Evolutionary conservation across 2,888 invertebrate genomes (phyloP), one percentile per base, ranked within the genome.

Genomic region (Drosophila quinaria): DNA sequence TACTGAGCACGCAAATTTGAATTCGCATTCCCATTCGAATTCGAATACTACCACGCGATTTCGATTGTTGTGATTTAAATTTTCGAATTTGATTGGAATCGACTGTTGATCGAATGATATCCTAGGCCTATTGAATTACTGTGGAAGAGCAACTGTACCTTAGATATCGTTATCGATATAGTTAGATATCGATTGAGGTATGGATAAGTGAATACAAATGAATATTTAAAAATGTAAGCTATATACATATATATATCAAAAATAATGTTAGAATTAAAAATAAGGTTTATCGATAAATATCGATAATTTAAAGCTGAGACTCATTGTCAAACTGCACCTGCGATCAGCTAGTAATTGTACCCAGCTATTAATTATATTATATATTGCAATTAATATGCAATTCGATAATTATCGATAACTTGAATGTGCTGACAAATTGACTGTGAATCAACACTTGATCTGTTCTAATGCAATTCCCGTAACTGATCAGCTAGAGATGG

Each of bases 1-100:
- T 67, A 60, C 39, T 31, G 25, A 4, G 42, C 42, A 44, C 10
- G 42, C 42, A 17, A 41, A 42, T 42, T 19, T 5, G 8, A 5
- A 11, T 42, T 42, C 33, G 13, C 11, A 42, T 42, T 19, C 11
- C 8, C 10, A 11, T 19, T 42, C 33, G 17, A 11, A 6, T 10
- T n/a, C 10, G 11, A 42, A 33, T 52, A 2, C 22, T 52, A 2
- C 22, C 33, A 60, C 41, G 19, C n/a, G 11, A 50, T 42, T 22
- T 56, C 44, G 44, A 19, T 41, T 17, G 41, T 10, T 17, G 10
- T 41, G 9, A 42, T 11, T 42, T 9, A 3, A 42, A 17, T 19
- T 4, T 11, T 42, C 5, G 19, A 42, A 4, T 19, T 19, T 4
- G 13, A 19, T 42, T 19, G 11, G 17, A 41, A 41, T 9, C 13